Base-by-base conservation (phyloP, 2,113 vertebrate genomes). In the Oryzias celebensis region DNA sequence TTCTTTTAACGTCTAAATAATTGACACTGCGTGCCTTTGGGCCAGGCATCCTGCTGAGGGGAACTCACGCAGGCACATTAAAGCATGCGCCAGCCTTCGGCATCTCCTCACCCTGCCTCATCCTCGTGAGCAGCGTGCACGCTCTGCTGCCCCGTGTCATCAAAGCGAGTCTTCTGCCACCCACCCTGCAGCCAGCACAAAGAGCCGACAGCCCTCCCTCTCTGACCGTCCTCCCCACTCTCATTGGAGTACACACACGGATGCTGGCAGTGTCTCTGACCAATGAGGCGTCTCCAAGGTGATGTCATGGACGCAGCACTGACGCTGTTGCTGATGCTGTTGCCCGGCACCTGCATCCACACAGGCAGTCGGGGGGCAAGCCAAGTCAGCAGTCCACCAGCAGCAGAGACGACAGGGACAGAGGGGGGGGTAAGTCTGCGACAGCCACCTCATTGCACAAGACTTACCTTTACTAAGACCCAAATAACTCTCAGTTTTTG, bases 241-340 rank as follows among this genome's bases (percentile, higher is more conserved):
- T 49, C n/a, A 85, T 87, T 88, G 87, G 88, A 67, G 49, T 45
- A 31, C n/a, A 66, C 58, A 48, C 69, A 58, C 65, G 58, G 73
- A 82, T 89, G 83, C 84, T 88, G 87, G 82, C 87, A 82, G 78
- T 56, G 72, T 60, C 64, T 68, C 65, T 7, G 52, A 64, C 92
- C 91, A 92, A 93, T 93, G 6, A 69, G 67, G 78, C 48, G 0
- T 24, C 77, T 87, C 62, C 69, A 54, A 73, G 85, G 78, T 93
- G 92, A 93, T 93, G 92, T 93, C 92, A 93, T 93, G 85, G 65
- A 66, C 73, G 83, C 82, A 81, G 87, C 84, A 62, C 73, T 85
- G 85, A 87, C 87, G 83, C 81, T 88, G 89, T 85, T 91, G 88
- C 89, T 90, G 90, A 92, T 91, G 91, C 91, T 91, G 86, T 86